These are phyloP conservation scores for Cranoglanis bouderius DNA, from an alignment of 2,113 vertebrate genomes.

Conservation along the genomic window DNA sequence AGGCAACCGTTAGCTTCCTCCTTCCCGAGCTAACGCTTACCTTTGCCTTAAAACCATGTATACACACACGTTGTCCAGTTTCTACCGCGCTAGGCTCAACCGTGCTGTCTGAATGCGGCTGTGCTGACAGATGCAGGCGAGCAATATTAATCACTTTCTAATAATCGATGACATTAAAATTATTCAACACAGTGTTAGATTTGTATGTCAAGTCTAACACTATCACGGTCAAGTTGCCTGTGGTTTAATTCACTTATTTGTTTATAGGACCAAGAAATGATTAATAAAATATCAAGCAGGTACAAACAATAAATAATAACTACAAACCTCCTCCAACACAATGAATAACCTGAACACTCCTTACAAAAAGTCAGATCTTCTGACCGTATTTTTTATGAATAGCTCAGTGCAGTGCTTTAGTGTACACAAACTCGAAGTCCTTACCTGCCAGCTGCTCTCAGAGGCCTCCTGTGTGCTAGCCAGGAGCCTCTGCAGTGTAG, in stretches of 20 bases:
- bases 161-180: no score
- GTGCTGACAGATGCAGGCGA: no score
- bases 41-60: neutral
- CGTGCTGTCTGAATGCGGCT: neutral
- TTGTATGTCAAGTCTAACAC: no score
- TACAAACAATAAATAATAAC: neutral
- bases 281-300: no score
- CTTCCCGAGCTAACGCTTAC: neutral
- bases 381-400: neutral
- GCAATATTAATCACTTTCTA: no score
- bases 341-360: neutral
- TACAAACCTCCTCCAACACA: neutral
- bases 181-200: no score
- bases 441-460: slow-evolving; percentile 99
- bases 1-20: no score
- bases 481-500: slow-evolving; percentile 93
- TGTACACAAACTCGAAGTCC: neutral
- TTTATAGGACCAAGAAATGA: neutral
- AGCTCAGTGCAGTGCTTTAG: neutral
- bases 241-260: neutral
- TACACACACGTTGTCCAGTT: neutral
- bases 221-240: neutral
- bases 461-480: slow-evolving; percentile 97
- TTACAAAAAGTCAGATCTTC: neutral
- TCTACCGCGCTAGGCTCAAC: neutral